phyloP scores from a whole-genome alignment of 2,888 invertebrate species.

The Xestia ashworthii region DNA sequence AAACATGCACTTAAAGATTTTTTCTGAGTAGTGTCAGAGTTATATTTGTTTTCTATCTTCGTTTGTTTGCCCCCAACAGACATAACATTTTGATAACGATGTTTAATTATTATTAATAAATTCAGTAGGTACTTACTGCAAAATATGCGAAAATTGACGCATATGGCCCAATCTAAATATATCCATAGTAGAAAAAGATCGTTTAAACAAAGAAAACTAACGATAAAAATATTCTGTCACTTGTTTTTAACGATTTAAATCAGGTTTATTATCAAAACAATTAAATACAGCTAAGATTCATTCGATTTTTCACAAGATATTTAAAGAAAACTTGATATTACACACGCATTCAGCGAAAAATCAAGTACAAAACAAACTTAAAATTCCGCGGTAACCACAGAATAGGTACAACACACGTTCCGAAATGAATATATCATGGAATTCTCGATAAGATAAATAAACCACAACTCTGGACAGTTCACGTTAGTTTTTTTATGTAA shows the following conservation, averaged over 20 bases:
- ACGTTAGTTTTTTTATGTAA: neutral
- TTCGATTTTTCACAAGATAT: neutral
- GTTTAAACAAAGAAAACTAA: neutral
- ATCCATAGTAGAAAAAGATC: constrained; percentile 13
- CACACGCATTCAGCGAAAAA: neutral
- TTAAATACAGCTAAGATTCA: no score
- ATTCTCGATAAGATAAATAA: constrained; percentile 51
- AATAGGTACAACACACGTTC: neutral
- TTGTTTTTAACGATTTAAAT: neutral
- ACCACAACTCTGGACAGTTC: constrained; percentile 35
- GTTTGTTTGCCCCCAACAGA: constrained; percentile 1
- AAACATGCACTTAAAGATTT: neutral
- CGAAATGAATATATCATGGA: neutral
- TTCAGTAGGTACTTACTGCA: constrained; percentile 40
- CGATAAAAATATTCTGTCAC: neutral
- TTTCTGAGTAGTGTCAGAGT: neutral
- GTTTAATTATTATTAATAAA: neutral
- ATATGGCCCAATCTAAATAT: constrained; percentile 10
- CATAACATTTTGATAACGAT: neutral
- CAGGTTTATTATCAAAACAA: neutral
- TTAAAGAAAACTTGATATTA: neutral
- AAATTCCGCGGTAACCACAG: constrained; percentile 29
- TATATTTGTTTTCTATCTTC: constrained; percentile 12
- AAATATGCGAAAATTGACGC: constrained; percentile 2
- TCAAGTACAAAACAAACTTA: neutral